These are phyloP conservation scores for Heliothis subflexa DNA, from an alignment of 1,140 invertebrate species.

Conservation along the genomic window DNA sequence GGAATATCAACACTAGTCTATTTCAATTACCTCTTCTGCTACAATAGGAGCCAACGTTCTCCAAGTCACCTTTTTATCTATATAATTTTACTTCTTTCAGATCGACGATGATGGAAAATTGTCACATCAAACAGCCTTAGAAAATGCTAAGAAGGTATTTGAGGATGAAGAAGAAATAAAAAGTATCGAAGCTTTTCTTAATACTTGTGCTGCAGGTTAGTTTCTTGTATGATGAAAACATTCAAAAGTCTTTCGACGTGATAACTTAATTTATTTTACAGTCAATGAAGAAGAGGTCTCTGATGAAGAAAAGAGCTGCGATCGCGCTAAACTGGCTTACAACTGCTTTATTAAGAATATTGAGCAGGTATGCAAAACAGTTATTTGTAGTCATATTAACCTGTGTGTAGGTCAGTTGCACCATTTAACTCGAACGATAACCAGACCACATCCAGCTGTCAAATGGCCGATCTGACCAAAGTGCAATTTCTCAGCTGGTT, in stretches of 20 bases:
- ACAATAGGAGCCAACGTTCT: no score
- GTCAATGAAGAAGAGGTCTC: conserved; percentile 52
- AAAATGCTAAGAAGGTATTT: conserved; percentile 49
- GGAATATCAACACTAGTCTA: no score
- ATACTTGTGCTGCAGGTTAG: conserved; percentile 52
- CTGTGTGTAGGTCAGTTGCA: no score
- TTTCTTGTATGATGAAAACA: not conserved
- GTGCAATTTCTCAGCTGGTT: no score
- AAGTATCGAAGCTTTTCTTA: conserved; percentile 43
- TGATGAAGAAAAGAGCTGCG: conserved; percentile 56
- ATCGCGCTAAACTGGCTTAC: conserved; percentile 51
- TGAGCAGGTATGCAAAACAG: conserved; percentile 46
- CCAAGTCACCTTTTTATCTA: not conserved
- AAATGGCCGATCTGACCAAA: no score
- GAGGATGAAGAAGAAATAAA: conserved; percentile 47
- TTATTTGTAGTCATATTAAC: not conserved
- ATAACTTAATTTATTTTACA: conserved; percentile 42
- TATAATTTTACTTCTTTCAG: conserved; percentile 18
- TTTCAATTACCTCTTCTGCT: no score
- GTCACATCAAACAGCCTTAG: conserved; percentile 20
- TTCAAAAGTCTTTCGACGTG: no score
- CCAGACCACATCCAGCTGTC: no score
- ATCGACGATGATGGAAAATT: conserved; percentile 52
- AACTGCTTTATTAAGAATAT: conserved; percentile 54
- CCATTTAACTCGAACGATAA: no score